A percentile compares a stretch with the other conserved stretches of the same genome.
phyloP scores from a whole-genome alignment of 2,888 invertebrate species.

The Patella caerulea region DNA sequence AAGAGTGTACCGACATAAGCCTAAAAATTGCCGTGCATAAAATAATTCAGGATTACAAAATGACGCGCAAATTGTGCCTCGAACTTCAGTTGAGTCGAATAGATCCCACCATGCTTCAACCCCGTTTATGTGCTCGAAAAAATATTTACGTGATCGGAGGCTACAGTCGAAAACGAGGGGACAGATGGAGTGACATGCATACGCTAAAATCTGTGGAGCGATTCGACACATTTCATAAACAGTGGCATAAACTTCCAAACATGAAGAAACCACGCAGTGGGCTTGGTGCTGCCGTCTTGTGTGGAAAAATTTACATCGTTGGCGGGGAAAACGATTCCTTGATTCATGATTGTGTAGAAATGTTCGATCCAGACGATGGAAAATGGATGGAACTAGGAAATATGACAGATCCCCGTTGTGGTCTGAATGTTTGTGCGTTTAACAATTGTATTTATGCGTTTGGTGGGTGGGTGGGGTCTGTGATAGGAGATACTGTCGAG shows the following conservation, averaged over 20 bases:
- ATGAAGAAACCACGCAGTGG: conserved; percentile 89
- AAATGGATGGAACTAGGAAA: conserved; percentile 76
- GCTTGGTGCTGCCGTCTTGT: conserved; percentile 87
- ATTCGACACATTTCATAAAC: conserved; percentile 73
- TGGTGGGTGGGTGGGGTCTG: conserved; percentile 94
- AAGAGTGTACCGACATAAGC: conserved; percentile 85
- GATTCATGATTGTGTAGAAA: conserved; percentile 76
- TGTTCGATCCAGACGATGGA: conserved; percentile 62
- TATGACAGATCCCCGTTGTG: conserved; percentile 77
- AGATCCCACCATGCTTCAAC: conserved; percentile 73
- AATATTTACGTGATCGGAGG: conserved; percentile 91
- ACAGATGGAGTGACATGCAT: conserved; percentile 73
- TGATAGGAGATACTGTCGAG: conserved; percentile 90
- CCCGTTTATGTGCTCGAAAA: conserved; percentile 88
- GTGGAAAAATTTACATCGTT: conserved; percentile 89
- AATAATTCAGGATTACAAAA: conserved; percentile 54
- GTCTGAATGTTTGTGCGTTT: conserved; percentile 88
- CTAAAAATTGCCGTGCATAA: conserved; percentile 81
- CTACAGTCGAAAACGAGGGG: conserved; percentile 87
- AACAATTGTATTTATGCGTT: conserved; percentile 88
- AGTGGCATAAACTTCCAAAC: conserved; percentile 72
- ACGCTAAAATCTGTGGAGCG: conserved; percentile 87
- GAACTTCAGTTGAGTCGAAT: conserved; percentile 31
- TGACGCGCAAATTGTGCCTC: conserved; percentile 38
- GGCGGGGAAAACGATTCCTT: conserved; percentile 90